Conservation (phyloP, 2,113 vertebrate species). For the Hyperopisus bebe region DNA sequence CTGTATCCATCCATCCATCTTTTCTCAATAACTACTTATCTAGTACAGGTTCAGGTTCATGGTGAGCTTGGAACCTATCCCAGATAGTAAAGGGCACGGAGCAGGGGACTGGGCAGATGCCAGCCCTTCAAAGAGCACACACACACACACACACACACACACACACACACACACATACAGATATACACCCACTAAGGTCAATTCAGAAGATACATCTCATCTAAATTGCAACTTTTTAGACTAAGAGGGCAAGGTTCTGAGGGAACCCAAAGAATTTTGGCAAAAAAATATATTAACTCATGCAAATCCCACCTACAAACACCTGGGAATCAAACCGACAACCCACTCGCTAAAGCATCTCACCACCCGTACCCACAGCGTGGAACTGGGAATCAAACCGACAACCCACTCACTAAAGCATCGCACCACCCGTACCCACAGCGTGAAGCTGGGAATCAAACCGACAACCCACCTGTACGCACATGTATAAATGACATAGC, state of each 20-base stretch:
- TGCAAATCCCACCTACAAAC: not conserved
- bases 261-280: not conserved
- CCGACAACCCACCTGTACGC: not conserved
- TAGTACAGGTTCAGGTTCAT: not conserved
- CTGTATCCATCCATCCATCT: not conserved
- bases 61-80: not conserved
- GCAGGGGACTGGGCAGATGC: not conserved
- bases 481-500: not conserved
- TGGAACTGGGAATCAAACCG: not conserved
- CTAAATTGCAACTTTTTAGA: not conserved
- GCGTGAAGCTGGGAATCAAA: too few relatives aligned
- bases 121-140: not conserved
- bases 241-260: not conserved
- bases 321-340: too few relatives aligned
- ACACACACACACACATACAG: not conserved
- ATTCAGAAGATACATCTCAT: not conserved
- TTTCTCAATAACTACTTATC: not conserved
- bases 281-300: too few relatives aligned
- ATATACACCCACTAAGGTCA: not conserved
- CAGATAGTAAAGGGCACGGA: not conserved
- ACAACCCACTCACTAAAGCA: not conserved
- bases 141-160: not conserved
- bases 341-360: not conserved
- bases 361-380: not conserved
- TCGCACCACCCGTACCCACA: not conserved